Percentiles rank a stretch among this genome's conserved stretches.
phyloP scores from a whole-genome alignment of 92 coral and sea anemone species.

The Micromussa lordhowensis region DNA sequence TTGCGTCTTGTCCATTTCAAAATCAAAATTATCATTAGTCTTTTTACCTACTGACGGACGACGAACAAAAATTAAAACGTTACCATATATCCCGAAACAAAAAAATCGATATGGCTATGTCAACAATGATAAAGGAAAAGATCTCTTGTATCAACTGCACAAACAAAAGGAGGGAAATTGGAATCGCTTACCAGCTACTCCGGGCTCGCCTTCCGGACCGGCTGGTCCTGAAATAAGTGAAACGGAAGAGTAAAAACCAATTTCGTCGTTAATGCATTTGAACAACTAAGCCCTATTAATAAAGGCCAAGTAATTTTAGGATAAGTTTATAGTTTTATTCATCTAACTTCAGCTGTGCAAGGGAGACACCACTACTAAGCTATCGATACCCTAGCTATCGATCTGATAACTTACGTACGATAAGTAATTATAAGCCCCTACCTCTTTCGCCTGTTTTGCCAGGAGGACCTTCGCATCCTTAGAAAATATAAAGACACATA shows the following conservation, averaged over 20 bases:
- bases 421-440: too few relatives aligned
- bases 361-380: background rate
- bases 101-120: background rate
- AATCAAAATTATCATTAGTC: background rate
- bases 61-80: background rate
- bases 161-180: background rate
- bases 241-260: background rate
- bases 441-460: slow-evolving; percentile 83
- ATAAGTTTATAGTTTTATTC: background rate
- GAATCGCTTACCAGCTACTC: slow-evolving; percentile 62
- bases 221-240: slow-evolving; percentile 54
- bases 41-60: background rate
- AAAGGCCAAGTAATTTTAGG: background rate
- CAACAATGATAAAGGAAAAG: background rate
- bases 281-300: background rate
- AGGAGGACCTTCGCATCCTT: slow-evolving; percentile 87
- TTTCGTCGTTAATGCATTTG: background rate
- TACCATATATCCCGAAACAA: background rate
- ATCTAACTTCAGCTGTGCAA: background rate
- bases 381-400: too few relatives aligned
- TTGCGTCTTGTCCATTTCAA: background rate
- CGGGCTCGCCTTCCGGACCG: slow-evolving; percentile 75
- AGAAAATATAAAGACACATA: background rate
- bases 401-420: too few relatives aligned
- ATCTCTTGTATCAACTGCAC: background rate